Percentiles rank a stretch among this genome's conserved stretches.
Evolutionary conservation across 2,888 invertebrate genomes (phyloP).

Genomic region (Nemotelus pantherinus): DNA sequence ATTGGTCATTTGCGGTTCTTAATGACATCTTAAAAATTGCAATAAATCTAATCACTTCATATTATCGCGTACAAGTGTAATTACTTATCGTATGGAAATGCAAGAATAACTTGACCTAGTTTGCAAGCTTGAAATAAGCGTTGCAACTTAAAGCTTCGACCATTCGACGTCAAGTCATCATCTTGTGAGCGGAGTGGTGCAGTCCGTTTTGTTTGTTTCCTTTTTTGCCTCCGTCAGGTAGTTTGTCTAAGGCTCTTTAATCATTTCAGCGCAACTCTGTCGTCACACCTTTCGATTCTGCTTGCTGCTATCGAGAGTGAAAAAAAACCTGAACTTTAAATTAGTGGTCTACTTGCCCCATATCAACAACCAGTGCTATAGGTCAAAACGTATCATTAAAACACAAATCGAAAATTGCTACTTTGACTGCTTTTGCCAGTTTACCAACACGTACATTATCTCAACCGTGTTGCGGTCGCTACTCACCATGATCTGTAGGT

Average conservation of each 20-base stretch:
- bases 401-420: not conserved
- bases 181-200: constrained; percentile 43
- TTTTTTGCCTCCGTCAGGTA: constrained; percentile 13
- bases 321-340: constrained; percentile 21
- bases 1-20: not conserved
- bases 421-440: constrained; percentile 8
- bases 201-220: constrained; percentile 6
- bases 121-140: constrained; percentile 48
- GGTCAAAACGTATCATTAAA: constrained; percentile 12
- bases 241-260: constrained; percentile 4
- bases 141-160: constrained; percentile 37
- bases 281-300: not conserved
- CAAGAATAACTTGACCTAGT: constrained; percentile 45
- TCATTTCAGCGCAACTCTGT: constrained; percentile 25
- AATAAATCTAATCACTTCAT: not conserved
- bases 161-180: constrained; percentile 48
- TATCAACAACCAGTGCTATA: not conserved
- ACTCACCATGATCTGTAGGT: not conserved
- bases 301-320: not conserved
- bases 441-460: constrained; percentile 14
- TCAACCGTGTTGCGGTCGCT: constrained; percentile 26
- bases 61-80: not conserved
- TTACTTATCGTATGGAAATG: not conserved
- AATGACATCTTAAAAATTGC: not conserved
- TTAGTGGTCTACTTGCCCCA: constrained; percentile 19